A percentile compares a stretch with the other conserved stretches of the same genome.
Evolutionary conservation across 2,888 invertebrate species (phyloP).

Genomic region (Eucriotettix oculatus): DNA sequence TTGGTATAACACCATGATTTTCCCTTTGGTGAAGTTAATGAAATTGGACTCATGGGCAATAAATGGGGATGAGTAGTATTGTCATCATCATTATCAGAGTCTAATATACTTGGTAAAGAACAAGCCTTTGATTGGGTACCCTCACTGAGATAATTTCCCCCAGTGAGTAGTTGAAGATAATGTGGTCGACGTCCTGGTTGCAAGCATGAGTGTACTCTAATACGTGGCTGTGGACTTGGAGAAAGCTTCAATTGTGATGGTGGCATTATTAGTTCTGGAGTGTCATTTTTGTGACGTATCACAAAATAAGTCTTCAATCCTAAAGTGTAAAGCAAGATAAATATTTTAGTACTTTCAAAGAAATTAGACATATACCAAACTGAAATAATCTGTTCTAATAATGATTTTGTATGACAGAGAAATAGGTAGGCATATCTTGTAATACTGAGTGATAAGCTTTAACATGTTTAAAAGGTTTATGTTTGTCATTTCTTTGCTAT

Average conservation of each 20-base stretch:
- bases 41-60: conserved; percentile 48
- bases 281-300: conserved; percentile 45
- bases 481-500: no score
- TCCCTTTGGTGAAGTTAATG: conserved; percentile 23
- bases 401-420: no score
- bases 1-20: conserved; percentile 4
- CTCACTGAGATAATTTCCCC: conserved; percentile 16
- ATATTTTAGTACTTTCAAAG: background rate
- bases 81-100: conserved; percentile 43
- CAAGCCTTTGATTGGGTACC: conserved; percentile 39
- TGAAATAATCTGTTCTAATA: background rate
- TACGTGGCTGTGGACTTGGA: conserved; percentile 23
- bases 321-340: conserved; percentile 20
- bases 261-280: conserved; percentile 20
- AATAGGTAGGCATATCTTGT: no score
- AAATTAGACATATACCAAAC: background rate
- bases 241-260: conserved; percentile 15
- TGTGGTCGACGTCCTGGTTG: conserved; percentile 18
- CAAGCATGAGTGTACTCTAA: conserved; percentile 25
- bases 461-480: no score
- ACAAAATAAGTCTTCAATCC: conserved; percentile 79
- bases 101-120: conserved; percentile 67
- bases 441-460: no score
- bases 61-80: conserved; percentile 13
- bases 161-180: conserved; percentile 25